These are phyloP conservation scores for Galerucella nymphaeae DNA, from an alignment of 2,888 invertebrate species.

Conservation along the genomic window DNA sequence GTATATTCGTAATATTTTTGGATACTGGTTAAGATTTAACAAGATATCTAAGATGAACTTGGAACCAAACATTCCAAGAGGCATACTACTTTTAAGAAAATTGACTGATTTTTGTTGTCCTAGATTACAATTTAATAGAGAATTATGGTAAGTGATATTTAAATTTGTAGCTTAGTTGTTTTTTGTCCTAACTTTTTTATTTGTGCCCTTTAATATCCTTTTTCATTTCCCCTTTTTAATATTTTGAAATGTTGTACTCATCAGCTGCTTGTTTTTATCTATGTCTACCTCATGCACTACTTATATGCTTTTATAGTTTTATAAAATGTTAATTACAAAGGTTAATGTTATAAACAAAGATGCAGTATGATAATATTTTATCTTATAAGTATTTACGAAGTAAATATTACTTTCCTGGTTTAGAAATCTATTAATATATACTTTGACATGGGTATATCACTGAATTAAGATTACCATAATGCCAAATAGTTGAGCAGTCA, in stretches of 20 bases:
- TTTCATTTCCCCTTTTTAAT: neutral
- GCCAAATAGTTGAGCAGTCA: no score
- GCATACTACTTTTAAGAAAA: slow-evolving; percentile 71
- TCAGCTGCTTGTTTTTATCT: neutral
- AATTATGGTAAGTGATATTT: slow-evolving; percentile 70
- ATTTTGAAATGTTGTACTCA: neutral
- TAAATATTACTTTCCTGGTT: neutral
- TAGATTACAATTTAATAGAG: slow-evolving; percentile 72
- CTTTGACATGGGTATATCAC: neutral
- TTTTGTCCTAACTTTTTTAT: neutral
- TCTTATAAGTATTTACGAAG: neutral
- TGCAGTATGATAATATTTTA: neutral
- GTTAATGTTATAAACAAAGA: neutral
- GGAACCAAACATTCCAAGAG: slow-evolving; percentile 68
- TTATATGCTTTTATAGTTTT: neutral
- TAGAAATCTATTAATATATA: neutral
- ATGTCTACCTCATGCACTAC: no score
- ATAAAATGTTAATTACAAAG: neutral
- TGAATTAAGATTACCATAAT: no score
- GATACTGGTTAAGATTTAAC: slow-evolving; percentile 28
- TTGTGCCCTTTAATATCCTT: neutral
- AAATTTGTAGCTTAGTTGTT: neutral
- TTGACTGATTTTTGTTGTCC: slow-evolving; percentile 70
- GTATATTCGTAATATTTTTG: slow-evolving; percentile 36
- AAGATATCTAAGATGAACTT: slow-evolving; percentile 44